These are phyloP conservation scores for Acanthosepion esculentum DNA, from an alignment of 2,888 invertebrate species.

Conservation along the genomic window DNA sequence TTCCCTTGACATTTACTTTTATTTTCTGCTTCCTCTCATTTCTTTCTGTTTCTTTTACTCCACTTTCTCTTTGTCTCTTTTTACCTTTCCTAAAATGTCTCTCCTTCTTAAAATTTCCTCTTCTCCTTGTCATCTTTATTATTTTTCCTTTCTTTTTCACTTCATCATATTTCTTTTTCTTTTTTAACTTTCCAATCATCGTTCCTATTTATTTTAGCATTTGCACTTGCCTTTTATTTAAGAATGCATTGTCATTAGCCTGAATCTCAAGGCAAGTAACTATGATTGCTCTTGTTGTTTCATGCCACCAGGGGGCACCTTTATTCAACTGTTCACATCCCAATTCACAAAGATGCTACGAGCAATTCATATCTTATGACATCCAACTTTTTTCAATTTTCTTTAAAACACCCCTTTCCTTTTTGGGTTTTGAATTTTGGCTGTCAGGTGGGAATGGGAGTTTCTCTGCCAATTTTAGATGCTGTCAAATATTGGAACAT, in stretches of 20 bases:
- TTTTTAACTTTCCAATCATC: background rate
- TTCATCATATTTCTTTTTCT: background rate
- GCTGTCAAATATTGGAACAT: conserved; percentile 33
- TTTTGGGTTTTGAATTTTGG: conserved; percentile 33
- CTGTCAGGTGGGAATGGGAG: background rate
- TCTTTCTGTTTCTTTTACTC: background rate
- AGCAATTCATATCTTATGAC: background rate
- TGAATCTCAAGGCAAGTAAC: background rate
- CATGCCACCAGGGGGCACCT: background rate
- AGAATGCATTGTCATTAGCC: background rate
- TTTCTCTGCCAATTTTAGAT: background rate
- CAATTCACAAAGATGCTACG: background rate
- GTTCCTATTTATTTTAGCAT: background rate
- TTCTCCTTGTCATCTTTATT: background rate
- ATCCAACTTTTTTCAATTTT: background rate
- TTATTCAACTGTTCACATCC: background rate
- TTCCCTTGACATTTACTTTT: background rate
- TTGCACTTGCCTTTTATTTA: background rate
- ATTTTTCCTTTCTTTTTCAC: background rate
- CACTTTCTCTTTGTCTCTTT: background rate
- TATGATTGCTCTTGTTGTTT: conserved; percentile 12
- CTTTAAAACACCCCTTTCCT: background rate
- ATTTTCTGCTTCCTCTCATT: background rate
- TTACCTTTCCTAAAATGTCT: background rate
- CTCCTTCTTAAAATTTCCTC: background rate